Conservation (phyloP, 2,888 invertebrate species). For the Tryphoninae sp. region DNA sequence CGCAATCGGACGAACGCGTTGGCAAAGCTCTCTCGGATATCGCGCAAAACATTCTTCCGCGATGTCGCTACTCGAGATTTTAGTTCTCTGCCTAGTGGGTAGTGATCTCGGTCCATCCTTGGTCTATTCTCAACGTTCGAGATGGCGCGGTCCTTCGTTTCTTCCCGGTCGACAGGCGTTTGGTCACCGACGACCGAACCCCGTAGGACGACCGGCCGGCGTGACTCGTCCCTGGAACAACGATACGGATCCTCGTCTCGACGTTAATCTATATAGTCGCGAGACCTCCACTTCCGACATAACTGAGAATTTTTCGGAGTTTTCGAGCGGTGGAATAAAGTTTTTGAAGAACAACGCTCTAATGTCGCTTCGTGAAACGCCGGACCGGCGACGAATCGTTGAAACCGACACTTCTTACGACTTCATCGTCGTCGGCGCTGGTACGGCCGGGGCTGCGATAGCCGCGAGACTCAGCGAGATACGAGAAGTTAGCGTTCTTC, state of each 20-base stretch:
- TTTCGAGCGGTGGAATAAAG: slow-evolving; percentile 77
- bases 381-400: slow-evolving; percentile 80
- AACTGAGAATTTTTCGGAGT: background rate
- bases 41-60: too few relatives aligned
- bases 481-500: slow-evolving; percentile 86
- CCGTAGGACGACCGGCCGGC: background rate
- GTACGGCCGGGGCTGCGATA: slow-evolving; percentile 90
- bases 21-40: background rate
- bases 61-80: too few relatives aligned
- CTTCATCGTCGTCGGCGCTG: slow-evolving; percentile 90
- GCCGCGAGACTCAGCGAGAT: slow-evolving; percentile 89
- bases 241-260: background rate
- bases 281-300: background rate
- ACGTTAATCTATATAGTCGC: slow-evolving; percentile 36
- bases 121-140: too few relatives aligned
- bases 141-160: too few relatives aligned
- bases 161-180: too few relatives aligned
- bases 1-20: slow-evolving; percentile 3
- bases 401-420: slow-evolving; percentile 85
- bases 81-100: too few relatives aligned
- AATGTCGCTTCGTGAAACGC: slow-evolving; percentile 83
- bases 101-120: too few relatives aligned
- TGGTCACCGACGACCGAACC: background rate
- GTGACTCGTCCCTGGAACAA: background rate
- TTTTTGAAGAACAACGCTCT: slow-evolving; percentile 83